Evolutionary conservation across 2,113 vertebrate species (phyloP).

Genomic region (Anarrhichthys ocellatus): DNA sequence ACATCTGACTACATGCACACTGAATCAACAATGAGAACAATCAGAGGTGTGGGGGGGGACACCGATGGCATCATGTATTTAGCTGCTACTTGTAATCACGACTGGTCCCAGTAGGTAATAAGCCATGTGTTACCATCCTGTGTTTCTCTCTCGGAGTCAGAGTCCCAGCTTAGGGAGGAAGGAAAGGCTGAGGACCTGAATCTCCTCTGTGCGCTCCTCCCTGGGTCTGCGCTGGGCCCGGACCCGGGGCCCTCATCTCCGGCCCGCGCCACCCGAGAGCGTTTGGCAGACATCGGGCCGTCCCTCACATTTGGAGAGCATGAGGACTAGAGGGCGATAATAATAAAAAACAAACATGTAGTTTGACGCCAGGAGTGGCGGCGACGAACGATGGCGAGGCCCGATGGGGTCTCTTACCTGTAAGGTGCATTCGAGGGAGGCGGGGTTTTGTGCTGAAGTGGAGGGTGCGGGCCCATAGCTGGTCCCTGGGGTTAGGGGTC

Average conservation of each 20-base stretch:
- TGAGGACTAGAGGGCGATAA: constrained; percentile 60
- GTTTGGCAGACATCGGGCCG: constrained; percentile 42
- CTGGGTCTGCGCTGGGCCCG: constrained; percentile 55
- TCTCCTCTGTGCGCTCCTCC: constrained; percentile 70
- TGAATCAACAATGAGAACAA: constrained; percentile 52
- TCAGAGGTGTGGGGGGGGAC: constrained; percentile 13
- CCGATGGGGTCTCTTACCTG: constrained; percentile 62
- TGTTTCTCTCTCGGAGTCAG: constrained; percentile 85
- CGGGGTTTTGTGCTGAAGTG: constrained; percentile 61
- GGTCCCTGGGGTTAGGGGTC: constrained; percentile 75
- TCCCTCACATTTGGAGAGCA: constrained; percentile 63
- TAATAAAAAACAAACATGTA: neutral
- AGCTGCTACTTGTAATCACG: neutral
- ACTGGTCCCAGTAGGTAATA: neutral
- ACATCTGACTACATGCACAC: constrained; percentile 59
- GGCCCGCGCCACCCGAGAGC: constrained; percentile 40
- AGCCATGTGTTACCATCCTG: constrained; percentile 76
- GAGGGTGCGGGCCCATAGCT: constrained; percentile 66
- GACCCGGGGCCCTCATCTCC: constrained; percentile 54
- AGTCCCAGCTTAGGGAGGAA: constrained; percentile 86
- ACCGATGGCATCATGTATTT: neutral
- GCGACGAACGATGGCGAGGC: neutral
- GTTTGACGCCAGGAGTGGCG: neutral
- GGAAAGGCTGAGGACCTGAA: constrained; percentile 81
- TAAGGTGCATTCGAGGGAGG: constrained; percentile 68